These are phyloP conservation scores for Gambelia wislizenii DNA, from an alignment of 2,797 vertebrate genomes.

Conservation along the genomic window DNA sequence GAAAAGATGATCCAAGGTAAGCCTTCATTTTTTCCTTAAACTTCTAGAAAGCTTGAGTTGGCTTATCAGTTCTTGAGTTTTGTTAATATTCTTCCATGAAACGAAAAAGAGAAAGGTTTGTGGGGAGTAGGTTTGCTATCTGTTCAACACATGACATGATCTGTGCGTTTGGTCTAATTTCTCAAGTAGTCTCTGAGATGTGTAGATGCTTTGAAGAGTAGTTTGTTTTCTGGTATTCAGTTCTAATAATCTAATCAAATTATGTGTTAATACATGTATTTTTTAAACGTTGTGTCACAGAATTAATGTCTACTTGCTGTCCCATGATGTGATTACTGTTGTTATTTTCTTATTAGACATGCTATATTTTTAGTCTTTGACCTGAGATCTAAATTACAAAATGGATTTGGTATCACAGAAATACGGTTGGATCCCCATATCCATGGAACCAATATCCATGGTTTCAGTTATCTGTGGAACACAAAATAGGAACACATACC, in stretches of 20 bases:
- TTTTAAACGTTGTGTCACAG: no score
- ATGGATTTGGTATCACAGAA: not conserved
- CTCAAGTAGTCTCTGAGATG: not conserved
- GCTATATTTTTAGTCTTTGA: not conserved
- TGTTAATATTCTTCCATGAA: not conserved
- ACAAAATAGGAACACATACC: no score
- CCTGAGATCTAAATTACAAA: not conserved
- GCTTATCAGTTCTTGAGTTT: not conserved
- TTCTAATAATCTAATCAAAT: not conserved
- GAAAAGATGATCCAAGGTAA: slow-evolving; percentile 93
- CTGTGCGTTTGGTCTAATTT: not conserved
- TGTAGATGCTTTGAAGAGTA: not conserved
- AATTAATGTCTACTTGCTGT: no score
- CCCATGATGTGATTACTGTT: not conserved
- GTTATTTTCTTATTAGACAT: not conserved
- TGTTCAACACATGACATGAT: not conserved
- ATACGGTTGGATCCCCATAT: no score
- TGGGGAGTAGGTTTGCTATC: accelerated
- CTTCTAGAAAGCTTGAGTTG: not conserved
- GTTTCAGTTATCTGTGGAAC: no score
- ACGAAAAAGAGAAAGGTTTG: not conserved
- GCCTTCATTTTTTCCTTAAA: slow-evolving; percentile 7
- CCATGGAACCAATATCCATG: no score
- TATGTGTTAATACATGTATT: no score
- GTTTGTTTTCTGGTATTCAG: not conserved